Evolutionary conservation across 2,888 invertebrate genomes (phyloP).

Genomic region (Steinernema scapterisci): DNA sequence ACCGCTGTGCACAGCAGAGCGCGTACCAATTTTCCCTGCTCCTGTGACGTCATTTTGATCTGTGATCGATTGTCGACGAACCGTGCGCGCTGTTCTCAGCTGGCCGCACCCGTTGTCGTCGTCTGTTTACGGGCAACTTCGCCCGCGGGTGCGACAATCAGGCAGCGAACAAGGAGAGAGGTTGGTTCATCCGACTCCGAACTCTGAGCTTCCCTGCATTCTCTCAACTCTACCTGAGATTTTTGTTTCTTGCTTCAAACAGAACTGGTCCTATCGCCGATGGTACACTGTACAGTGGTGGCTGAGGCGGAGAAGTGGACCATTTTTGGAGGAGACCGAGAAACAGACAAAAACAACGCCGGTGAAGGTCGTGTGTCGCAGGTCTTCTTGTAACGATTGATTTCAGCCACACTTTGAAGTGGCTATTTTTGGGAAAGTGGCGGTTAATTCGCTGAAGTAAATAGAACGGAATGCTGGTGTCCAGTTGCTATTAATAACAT

Average conservation of each 20-base stretch:
- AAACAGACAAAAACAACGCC: slow-evolving; percentile 5
- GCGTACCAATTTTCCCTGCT: slow-evolving; percentile 17
- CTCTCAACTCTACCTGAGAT: background rate
- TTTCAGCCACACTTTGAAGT: background rate
- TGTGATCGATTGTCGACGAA: slow-evolving; percentile 27
- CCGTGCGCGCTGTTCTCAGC: background rate
- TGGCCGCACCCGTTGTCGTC: background rate
- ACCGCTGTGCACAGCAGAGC: background rate
- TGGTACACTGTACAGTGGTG: background rate
- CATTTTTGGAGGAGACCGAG: slow-evolving; percentile 4
- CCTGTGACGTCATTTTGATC: slow-evolving; percentile 11
- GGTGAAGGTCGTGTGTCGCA: background rate
- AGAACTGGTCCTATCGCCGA: background rate
- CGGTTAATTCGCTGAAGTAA: too few species aligned
- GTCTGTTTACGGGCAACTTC: background rate
- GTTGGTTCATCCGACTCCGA: too few species aligned
- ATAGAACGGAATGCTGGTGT: too few species aligned
- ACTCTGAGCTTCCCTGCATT: background rate
- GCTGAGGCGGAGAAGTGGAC: background rate
- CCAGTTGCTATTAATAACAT: too few species aligned
- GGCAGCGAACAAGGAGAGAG: background rate
- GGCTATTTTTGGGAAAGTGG: background rate
- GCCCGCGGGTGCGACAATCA: background rate
- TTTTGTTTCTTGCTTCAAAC: background rate
- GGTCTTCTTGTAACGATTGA: background rate